Evolutionary conservation across 1,140 invertebrate species (phyloP), one percentile per base, ranked within the genome.

Genomic region (Macrobrachium nipponense): DNA sequence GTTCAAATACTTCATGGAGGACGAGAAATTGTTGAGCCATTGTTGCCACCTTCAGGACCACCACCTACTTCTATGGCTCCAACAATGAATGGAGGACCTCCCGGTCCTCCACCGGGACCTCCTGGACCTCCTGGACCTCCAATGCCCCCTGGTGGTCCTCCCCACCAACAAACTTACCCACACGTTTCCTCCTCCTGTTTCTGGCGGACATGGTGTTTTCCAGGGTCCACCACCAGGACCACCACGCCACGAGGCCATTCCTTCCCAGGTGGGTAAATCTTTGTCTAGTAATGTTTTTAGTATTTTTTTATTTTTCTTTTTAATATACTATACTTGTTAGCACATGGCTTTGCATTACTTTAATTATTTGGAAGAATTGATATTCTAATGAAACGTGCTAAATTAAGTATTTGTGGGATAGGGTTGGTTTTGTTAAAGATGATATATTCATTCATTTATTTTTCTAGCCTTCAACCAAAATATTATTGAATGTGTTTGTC

Each of bases 11-110:
- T 78, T 66, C 86, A 89, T 81, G 89, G 89, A 76, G 87, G 87
- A 20, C 81, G 87, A 14, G 89, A 89, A 59, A 64, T 76, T 10
- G 61, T 84, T 3, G 87, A 88, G 0, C n/a, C 77, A 6, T 61
- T 88, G 36, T 83, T 90, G 20, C 90, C 90, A 58, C 14, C 75
- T 89, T 20, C 87, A 91, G 89, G 84, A 88, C 89, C 88, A 84
- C 88, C 90, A 88, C 61, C 90, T 90, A 82, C 81, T 87, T 81
- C 88, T 51, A 75, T 83, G 36, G 73, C 94, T 94, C 91, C 91
- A 94, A 80, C 90, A 92, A 61, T 92, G 90, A 87, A 87, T 93
- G 70, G 92, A 92, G 80, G 91, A 91, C 82, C 59, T 91, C 91
- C 91, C 18, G 70, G 70, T 23, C 76, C 76, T 20, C 76, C 76